A percentile compares a stretch with the other conserved stretches of the same genome.
phyloP scores from a whole-genome alignment of 2,797 vertebrate genomes.

The Eulemur rubriventer region DNA sequence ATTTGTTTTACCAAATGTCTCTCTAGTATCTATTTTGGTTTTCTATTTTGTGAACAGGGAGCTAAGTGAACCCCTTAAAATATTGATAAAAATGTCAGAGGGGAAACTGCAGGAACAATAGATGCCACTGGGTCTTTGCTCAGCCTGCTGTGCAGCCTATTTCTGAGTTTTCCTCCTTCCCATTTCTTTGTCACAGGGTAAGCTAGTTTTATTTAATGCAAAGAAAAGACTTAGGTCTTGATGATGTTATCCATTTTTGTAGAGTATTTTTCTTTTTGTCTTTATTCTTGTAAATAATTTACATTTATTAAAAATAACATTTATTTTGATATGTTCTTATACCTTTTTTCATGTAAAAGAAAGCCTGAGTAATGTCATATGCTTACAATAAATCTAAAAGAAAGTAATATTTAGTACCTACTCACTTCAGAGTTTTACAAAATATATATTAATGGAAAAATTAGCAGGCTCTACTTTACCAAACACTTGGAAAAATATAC shows the following conservation, averaged over 20 bases:
- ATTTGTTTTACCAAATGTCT: not conserved
- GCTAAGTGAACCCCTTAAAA: not conserved
- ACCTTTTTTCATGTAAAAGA: not conserved
- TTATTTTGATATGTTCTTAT: not conserved
- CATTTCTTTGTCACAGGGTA: not conserved
- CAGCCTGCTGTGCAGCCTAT: fast-evolving
- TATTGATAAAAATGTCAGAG: not conserved
- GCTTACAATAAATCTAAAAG: not conserved
- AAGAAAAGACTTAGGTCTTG: not conserved
- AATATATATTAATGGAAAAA: not conserved
- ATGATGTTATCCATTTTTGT: not conserved
- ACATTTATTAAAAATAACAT: too few relatives aligned
- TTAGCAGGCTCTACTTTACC: not conserved
- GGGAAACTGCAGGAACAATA: not conserved
- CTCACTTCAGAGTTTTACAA: not conserved
- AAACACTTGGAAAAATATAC: not conserved
- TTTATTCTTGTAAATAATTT: not conserved
- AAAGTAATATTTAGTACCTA: not conserved
- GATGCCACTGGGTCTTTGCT: not conserved
- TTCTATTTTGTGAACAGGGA: not conserved
- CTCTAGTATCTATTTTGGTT: not conserved
- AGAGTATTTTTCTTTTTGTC: not conserved
- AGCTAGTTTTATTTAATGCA: not conserved
- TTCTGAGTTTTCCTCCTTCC: not conserved
- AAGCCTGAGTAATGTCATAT: not conserved